phyloP scores from a whole-genome alignment of 2,888 invertebrate genomes.

The Corythucha ciliata region DNA sequence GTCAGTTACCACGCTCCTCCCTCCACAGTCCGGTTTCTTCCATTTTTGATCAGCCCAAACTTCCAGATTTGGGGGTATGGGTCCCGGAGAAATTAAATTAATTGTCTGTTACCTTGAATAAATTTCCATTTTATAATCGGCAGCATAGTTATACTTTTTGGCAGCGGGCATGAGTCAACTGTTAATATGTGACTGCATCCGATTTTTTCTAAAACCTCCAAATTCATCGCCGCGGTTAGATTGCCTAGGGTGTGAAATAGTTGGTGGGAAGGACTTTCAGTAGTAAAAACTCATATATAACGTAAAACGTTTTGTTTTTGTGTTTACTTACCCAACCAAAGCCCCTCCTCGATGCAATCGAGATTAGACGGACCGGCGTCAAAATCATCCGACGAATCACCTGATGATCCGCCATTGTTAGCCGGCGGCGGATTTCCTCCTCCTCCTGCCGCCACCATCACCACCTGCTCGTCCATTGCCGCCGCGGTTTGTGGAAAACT shows the following conservation, averaged over 20 bases:
- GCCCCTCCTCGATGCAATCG: slow-evolving; percentile 47
- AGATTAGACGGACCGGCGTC: slow-evolving; percentile 51
- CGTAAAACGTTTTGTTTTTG: no score
- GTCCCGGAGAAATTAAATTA: slow-evolving; percentile 30
- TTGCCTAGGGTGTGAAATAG: slow-evolving; percentile 61
- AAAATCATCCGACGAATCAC: slow-evolving; percentile 43
- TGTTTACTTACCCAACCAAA: slow-evolving; percentile 46
- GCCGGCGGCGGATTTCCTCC: no score
- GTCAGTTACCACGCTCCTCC: no score
- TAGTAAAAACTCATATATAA: no score
- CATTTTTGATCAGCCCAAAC: no score
- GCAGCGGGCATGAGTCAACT: slow-evolving; percentile 74
- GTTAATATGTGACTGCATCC: slow-evolving; percentile 71
- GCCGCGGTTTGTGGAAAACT: no score
- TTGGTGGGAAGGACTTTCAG: no score
- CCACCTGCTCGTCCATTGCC: no score
- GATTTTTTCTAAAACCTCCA: slow-evolving; percentile 53
- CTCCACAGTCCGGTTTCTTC: no score
- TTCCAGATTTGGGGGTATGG: no score
- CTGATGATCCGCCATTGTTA: no score
- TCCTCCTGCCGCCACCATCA: no score
- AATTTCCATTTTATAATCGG: slow-evolving; percentile 60
- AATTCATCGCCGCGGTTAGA: slow-evolving; percentile 66
- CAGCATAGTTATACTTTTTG: slow-evolving; percentile 59
- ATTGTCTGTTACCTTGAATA: slow-evolving; percentile 51